A percentile compares a stretch with the other conserved stretches of the same genome.
Evolutionary conservation across 2,113 vertebrate genomes (phyloP).

Genomic region (Polyodon spathula): DNA sequence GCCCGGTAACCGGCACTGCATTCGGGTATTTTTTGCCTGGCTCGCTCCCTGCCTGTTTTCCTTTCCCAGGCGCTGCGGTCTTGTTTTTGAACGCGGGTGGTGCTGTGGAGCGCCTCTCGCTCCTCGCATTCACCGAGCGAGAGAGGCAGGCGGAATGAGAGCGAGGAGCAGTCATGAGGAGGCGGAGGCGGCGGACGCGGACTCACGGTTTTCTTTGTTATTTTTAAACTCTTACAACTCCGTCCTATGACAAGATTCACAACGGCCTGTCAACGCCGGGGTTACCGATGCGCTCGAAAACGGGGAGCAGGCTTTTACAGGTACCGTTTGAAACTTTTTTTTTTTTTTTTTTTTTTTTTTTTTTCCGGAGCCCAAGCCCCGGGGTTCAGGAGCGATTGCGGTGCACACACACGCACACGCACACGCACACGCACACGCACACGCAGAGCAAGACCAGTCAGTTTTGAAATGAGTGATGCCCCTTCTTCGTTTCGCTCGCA

Average conservation of each 20-base stretch:
- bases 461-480: constrained; percentile 21
- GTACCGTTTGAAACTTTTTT: constrained; percentile 57
- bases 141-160: constrained; percentile 39
- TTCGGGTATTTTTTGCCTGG: background rate
- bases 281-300: constrained; percentile 43
- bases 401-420: constrained; percentile 23
- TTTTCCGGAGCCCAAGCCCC: constrained; percentile 18
- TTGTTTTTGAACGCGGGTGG: constrained; percentile 50
- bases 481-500: too few relatives aligned
- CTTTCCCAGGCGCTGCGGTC: constrained; percentile 34
- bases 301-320: constrained; percentile 45
- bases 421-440: too few relatives aligned
- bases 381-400: constrained; percentile 43
- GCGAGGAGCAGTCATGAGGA: constrained; percentile 55
- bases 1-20: too few relatives aligned
- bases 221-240: constrained; percentile 54
- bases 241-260: constrained; percentile 43
- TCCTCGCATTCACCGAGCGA: constrained; percentile 21
- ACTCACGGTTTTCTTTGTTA: constrained; percentile 61
- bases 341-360: constrained; percentile 37
- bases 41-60: constrained; percentile 7
- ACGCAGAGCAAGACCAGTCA: too few relatives aligned
- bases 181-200: constrained; percentile 48
- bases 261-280: constrained; percentile 31
- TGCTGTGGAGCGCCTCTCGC: constrained; percentile 50